Evolutionary conservation across 2,888 invertebrate genomes (phyloP).

Genomic region (Mallateleia sp.): DNA sequence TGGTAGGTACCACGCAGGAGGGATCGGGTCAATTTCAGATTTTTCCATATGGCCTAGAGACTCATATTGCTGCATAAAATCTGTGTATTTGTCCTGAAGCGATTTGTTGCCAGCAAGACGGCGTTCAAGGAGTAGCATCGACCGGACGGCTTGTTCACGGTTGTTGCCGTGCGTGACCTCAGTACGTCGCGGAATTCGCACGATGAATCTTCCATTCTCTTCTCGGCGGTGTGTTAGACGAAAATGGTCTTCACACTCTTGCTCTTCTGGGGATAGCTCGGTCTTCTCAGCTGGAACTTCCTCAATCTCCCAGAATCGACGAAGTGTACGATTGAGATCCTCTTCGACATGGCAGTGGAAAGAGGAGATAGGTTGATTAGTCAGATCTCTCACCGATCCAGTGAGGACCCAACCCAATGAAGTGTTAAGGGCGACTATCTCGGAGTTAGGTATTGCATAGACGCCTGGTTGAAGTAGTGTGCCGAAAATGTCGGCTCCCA

Average conservation of each 20-base stretch:
- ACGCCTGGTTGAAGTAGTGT: background rate
- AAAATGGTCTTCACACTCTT: slow-evolving; percentile 1
- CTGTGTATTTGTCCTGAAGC: too few species aligned
- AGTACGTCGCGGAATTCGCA: too few species aligned
- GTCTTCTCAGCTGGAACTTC: background rate
- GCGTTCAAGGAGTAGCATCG: too few species aligned
- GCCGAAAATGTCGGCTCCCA: slow-evolving; percentile 23
- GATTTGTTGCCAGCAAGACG: too few species aligned
- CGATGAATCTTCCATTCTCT: too few species aligned
- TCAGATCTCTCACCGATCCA: background rate
- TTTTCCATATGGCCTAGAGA: too few species aligned
- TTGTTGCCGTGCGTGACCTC: too few species aligned
- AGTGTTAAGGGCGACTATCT: background rate
- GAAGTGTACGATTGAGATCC: background rate
- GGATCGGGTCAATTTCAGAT: too few species aligned
- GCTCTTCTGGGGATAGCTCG: background rate
- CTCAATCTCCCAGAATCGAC: slow-evolving; percentile 3
- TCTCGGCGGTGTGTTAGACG: too few species aligned
- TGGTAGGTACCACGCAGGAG: too few species aligned
- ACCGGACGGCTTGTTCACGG: too few species aligned
- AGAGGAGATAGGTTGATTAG: background rate
- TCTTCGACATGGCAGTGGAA: background rate
- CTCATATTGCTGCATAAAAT: too few species aligned
- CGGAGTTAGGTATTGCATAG: background rate
- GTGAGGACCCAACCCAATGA: slow-evolving; percentile 22